These are phyloP conservation scores for Prunella strophiata DNA, from an alignment of 2,797 vertebrate species.

Conservation along the genomic window DNA sequence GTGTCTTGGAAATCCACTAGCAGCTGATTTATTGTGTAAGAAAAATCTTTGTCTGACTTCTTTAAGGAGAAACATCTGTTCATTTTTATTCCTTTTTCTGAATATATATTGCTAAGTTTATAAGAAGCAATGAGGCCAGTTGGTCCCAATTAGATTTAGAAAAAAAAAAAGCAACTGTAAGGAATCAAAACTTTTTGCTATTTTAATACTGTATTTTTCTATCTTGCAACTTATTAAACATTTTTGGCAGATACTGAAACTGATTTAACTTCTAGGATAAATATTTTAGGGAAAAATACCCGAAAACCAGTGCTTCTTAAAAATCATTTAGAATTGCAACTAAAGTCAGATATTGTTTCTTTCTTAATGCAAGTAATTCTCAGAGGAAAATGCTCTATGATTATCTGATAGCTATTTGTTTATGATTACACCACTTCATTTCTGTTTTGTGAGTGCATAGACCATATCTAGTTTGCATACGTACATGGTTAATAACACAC, in stretches of 20 bases:
- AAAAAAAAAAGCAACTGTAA: slow-evolving; percentile 70
- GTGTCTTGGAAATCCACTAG: slow-evolving; percentile 77
- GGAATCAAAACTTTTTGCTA: slow-evolving; percentile 71
- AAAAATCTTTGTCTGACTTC: slow-evolving; percentile 82
- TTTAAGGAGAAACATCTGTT: slow-evolving; percentile 83
- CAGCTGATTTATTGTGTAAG: slow-evolving; percentile 84
- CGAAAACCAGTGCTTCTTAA: not conserved
- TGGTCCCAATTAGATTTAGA: slow-evolving; percentile 79
- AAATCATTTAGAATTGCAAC: not conserved
- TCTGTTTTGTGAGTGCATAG: not conserved
- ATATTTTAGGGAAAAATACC: slow-evolving; percentile 8
- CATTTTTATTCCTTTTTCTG: slow-evolving; percentile 79
- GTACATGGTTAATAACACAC: not conserved
- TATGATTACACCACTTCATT: not conserved
- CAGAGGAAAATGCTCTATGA: not conserved
- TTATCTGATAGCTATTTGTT: not conserved
- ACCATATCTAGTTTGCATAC: not conserved
- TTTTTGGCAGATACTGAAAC: slow-evolving; percentile 65
- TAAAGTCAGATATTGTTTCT: not conserved
- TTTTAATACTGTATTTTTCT: slow-evolving; percentile 69
- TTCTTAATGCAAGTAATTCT: not conserved
- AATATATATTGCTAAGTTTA: slow-evolving; percentile 83
- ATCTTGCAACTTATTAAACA: slow-evolving; percentile 72
- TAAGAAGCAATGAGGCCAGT: slow-evolving; percentile 83
- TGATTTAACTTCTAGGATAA: slow-evolving; percentile 58